A percentile compares a stretch with the other conserved stretches of the same genome.
phyloP scores from a whole-genome alignment of 1,140 invertebrate genomes.

The Drosophila nebulosa region DNA sequence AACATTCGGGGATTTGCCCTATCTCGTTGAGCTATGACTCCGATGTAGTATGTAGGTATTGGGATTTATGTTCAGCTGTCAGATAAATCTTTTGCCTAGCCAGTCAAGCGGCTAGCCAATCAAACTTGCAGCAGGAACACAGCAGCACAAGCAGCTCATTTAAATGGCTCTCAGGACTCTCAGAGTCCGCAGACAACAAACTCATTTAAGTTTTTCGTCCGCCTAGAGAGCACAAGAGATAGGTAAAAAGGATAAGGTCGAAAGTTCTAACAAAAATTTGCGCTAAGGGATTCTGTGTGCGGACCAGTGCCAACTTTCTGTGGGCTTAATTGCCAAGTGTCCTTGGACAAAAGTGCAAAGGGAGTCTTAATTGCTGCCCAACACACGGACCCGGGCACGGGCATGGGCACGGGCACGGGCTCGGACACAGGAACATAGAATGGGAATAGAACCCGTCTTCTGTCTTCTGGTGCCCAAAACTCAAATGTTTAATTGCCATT shows the following conservation, averaged over 20 bases:
- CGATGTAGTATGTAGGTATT: constrained; percentile 13
- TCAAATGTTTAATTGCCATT: constrained; percentile 77
- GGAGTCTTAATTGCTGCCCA: constrained; percentile 63
- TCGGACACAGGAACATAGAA: not conserved
- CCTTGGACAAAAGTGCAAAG: constrained; percentile 59
- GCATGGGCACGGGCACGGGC: too few relatives aligned
- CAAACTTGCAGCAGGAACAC: constrained; percentile 46
- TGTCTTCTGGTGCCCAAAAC: constrained; percentile 27
- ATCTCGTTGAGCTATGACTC: constrained; percentile 40
- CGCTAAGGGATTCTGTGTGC: constrained; percentile 45
- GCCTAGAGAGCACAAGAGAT: constrained; percentile 36
- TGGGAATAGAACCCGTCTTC: not conserved
- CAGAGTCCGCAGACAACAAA: constrained; percentile 33
- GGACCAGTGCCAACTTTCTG: constrained; percentile 56
- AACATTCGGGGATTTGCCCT: constrained; percentile 22
- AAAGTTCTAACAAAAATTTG: constrained; percentile 32
- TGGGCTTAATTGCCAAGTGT: constrained; percentile 75
- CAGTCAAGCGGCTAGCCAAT: constrained; percentile 55
- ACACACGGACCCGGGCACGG: not conserved
- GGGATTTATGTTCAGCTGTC: constrained; percentile 48
- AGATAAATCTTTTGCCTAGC: constrained; percentile 59
- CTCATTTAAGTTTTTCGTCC: constrained; percentile 67
- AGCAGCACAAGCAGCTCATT: constrained; percentile 48
- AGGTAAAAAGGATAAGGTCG: constrained; percentile 72
- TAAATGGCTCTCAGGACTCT: constrained; percentile 52